These are phyloP conservation scores for Alosa sapidissima DNA, from an alignment of 2,797 vertebrate genomes.

Conservation along the genomic window DNA sequence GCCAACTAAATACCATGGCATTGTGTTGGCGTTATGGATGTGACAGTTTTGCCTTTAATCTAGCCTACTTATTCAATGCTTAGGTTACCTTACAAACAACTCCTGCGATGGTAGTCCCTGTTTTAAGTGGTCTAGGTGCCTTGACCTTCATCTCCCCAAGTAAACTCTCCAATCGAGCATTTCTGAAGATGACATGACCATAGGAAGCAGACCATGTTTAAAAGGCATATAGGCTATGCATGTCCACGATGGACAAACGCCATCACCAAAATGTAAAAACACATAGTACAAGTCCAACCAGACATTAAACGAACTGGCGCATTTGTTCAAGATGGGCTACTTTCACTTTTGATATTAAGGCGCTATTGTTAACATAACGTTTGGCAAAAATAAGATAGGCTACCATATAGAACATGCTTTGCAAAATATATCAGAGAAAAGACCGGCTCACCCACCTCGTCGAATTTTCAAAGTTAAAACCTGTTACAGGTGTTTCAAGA, in stretches of 20 bases:
- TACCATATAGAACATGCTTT: background rate
- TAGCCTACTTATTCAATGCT: background rate
- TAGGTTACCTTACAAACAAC: conserved; percentile 70
- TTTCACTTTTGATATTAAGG: conserved; percentile 69
- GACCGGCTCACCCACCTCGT: conserved; percentile 57
- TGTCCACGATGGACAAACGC: background rate
- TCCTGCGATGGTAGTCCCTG: conserved; percentile 77
- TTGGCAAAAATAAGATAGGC: background rate
- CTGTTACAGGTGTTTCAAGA: conserved; percentile 56
- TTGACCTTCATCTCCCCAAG: conserved; percentile 45
- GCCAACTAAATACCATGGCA: no score
- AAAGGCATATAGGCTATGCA: background rate
- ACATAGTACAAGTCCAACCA: background rate
- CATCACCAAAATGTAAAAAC: background rate
- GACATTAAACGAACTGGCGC: background rate
- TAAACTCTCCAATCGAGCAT: conserved; percentile 59
- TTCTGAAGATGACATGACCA: conserved; percentile 53
- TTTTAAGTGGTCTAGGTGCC: conserved; percentile 68
- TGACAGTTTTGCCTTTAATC: no score
- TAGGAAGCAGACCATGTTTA: background rate
- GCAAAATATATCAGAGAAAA: background rate
- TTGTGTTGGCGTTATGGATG: no score
- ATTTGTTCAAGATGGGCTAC: conserved; percentile 40
- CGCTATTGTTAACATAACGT: background rate
- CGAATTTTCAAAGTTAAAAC: conserved; percentile 72